phyloP scores from a whole-genome alignment of 2,797 vertebrate genomes.

The Poecilia wingei region DNA sequence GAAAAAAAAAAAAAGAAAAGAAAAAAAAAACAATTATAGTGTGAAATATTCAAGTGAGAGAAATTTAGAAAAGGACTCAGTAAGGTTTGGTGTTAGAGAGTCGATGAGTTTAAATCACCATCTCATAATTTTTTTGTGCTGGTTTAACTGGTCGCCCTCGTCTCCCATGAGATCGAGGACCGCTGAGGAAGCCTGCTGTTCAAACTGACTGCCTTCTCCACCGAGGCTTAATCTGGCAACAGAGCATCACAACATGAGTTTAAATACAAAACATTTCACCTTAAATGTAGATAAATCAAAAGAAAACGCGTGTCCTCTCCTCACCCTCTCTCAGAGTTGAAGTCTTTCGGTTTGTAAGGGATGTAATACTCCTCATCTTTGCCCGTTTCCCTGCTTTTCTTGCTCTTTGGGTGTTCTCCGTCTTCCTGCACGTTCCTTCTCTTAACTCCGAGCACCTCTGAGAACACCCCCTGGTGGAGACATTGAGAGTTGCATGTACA shows the following conservation, averaged over 20 bases:
- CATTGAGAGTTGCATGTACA: slow-evolving; percentile 4
- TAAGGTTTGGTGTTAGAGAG: neutral
- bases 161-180: slow-evolving; percentile 96
- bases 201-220: slow-evolving; percentile 82
- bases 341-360: slow-evolving; percentile 93
- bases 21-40: neutral
- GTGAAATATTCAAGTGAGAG: neutral
- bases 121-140: slow-evolving; percentile 86
- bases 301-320: neutral
- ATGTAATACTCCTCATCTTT: slow-evolving; percentile 88
- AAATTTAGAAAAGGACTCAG: neutral
- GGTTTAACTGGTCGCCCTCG: slow-evolving; percentile 82
- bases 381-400: slow-evolving; percentile 64
- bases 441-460: slow-evolving; percentile 83
- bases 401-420: slow-evolving; percentile 66
- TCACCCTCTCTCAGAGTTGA: slow-evolving; percentile 93
- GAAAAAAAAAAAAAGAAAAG: neutral
- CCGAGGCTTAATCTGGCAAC: slow-evolving; percentile 84
- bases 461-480: slow-evolving; percentile 85
- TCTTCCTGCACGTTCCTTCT: slow-evolving; percentile 54
- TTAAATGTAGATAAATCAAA: neutral
- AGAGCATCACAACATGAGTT: neutral
- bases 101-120: slow-evolving; percentile 79
- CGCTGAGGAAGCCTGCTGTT: slow-evolving; percentile 89
- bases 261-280: neutral